These are phyloP conservation scores for Pseudomugil gertrudae DNA, from an alignment of 2,797 vertebrate species.

Conservation along the genomic window DNA sequence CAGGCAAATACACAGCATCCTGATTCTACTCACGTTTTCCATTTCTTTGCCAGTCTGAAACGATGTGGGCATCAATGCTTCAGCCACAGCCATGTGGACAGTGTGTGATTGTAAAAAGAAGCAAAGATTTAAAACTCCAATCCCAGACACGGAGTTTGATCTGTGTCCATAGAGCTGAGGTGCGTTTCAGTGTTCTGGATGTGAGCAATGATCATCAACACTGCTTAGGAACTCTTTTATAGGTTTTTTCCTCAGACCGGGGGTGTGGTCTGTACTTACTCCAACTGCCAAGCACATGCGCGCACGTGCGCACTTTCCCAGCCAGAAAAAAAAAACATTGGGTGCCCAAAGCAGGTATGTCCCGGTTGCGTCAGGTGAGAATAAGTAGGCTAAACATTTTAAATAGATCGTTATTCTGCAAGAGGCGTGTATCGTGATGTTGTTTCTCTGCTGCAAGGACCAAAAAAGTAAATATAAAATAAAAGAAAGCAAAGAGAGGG, in stretches of 20 bases:
- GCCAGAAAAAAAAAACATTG: not conserved
- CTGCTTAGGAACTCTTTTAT: slow-evolving; percentile 50
- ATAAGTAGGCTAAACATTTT: no score
- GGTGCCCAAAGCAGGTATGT: slow-evolving; percentile 17
- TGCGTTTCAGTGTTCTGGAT: slow-evolving; percentile 46
- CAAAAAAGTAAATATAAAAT: no score
- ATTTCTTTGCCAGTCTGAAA: slow-evolving; percentile 73
- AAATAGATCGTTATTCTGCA: no score
- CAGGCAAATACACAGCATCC: not conserved
- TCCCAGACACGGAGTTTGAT: not conserved
- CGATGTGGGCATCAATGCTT: slow-evolving; percentile 77
- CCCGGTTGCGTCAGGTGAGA: not conserved
- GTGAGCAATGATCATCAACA: slow-evolving; percentile 20
- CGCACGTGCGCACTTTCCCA: not conserved
- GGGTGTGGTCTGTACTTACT: slow-evolving; percentile 54
- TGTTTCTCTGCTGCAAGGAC: not conserved
- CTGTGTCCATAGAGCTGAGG: slow-evolving; percentile 38
- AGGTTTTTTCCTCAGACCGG: not conserved
- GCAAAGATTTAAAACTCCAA: not conserved
- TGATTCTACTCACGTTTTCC: slow-evolving; percentile 82
- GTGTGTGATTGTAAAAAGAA: not conserved
- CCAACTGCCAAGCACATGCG: not conserved
- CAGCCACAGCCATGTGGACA: slow-evolving; percentile 80
- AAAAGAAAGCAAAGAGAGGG: not conserved
- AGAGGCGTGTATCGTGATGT: not conserved